Evolutionary conservation across 1,140 invertebrate genomes (phyloP).

Genomic region (Lerema accius): DNA sequence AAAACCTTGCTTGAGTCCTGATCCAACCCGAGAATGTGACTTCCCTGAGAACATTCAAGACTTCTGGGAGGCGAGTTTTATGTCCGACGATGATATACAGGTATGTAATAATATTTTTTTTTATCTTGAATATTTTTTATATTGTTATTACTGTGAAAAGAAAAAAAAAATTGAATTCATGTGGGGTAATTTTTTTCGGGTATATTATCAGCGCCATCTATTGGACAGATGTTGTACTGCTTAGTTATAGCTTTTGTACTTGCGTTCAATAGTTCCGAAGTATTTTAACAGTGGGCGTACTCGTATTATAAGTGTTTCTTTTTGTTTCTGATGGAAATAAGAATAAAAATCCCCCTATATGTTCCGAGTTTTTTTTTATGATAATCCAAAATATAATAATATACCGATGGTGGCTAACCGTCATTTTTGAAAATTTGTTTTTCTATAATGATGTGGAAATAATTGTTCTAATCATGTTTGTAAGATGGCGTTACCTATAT

Average conservation of each 20-base stretch:
- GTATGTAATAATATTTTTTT: constrained; percentile 43
- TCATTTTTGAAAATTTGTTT: too few species aligned
- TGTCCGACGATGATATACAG: constrained; percentile 57
- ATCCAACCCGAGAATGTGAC: constrained; percentile 64
- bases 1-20: constrained; percentile 66
- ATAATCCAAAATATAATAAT: too few species aligned
- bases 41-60: constrained; percentile 77
- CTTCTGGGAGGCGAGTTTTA: constrained; percentile 69
- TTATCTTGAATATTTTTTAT: constrained; percentile 20
- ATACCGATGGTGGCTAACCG: too few species aligned
- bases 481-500: neutral
- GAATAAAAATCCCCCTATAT: too few species aligned
- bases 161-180: constrained; percentile 1
- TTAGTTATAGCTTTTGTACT: neutral
- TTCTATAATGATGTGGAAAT: too few species aligned
- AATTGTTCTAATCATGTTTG: too few species aligned
- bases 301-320: too few species aligned
- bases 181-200: too few species aligned
- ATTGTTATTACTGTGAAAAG: constrained; percentile 1
- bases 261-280: neutral
- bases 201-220: constrained; percentile 14
- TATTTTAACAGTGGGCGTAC: neutral
- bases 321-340: too few species aligned
- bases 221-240: neutral
- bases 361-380: too few species aligned